Conservation (phyloP, 2,888 invertebrate genomes). For the Acanthococcus lagerstroemiae region DNA sequence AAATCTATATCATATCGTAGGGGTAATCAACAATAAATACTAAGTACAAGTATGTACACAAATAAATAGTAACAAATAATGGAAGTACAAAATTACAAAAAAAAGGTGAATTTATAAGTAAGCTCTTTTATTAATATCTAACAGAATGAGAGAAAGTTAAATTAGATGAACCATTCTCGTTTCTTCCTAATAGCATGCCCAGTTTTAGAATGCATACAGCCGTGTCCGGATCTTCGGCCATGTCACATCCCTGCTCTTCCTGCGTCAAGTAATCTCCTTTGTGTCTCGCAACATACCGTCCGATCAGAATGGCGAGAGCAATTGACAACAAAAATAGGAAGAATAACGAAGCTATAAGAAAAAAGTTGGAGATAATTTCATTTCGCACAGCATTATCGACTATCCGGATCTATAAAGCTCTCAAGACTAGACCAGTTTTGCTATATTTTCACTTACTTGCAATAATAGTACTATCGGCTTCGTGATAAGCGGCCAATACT, state of each 20-base stretch:
- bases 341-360: slow-evolving; percentile 63
- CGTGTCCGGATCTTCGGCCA: slow-evolving; percentile 83
- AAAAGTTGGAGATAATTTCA: too few species aligned
- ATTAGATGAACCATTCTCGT: slow-evolving; percentile 76
- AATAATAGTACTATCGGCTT: slow-evolving; percentile 73
- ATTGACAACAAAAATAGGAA: slow-evolving; percentile 70
- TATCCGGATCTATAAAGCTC: neutral
- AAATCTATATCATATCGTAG: too few species aligned
- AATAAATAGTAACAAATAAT: neutral
- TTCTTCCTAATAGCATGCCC: slow-evolving; percentile 87
- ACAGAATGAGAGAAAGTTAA: neutral
- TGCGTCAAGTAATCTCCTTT: slow-evolving; percentile 94
- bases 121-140: neutral
- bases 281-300: slow-evolving; percentile 74
- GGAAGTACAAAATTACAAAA: neutral
- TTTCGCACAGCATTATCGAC: neutral
- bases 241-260: slow-evolving; percentile 90
- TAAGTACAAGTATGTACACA: neutral
- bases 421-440: too few species aligned
- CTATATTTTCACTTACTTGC: slow-evolving; percentile 65
- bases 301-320: slow-evolving; percentile 67
- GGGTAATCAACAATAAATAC: too few species aligned
- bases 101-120: neutral
- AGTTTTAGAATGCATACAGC: slow-evolving; percentile 79
- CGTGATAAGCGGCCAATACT: slow-evolving; percentile 63